These are phyloP conservation scores for Brassicogethes aeneus DNA, from an alignment of 2,888 invertebrate genomes.

Conservation along the genomic window DNA sequence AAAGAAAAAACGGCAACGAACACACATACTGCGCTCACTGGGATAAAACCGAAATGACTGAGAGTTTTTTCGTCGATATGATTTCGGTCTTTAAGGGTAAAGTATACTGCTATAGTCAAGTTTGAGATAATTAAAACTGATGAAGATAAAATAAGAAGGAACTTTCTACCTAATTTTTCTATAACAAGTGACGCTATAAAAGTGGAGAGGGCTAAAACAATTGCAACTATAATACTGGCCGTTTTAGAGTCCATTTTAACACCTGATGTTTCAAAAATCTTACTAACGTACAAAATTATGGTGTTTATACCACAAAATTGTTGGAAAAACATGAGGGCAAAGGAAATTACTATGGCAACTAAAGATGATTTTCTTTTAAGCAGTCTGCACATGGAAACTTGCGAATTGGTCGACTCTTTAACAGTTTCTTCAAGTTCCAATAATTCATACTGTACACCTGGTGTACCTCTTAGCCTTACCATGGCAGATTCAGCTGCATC, in stretches of 20 bases:
- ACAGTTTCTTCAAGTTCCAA: constrained; percentile 44
- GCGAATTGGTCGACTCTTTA: constrained; percentile 21
- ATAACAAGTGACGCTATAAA: constrained; percentile 67
- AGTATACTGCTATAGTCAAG: constrained; percentile 63
- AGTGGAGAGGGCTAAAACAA: constrained; percentile 70
- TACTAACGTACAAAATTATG: constrained; percentile 68
- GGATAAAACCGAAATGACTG: constrained; percentile 58
- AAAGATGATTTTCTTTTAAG: constrained; percentile 18
- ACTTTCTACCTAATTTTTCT: constrained; percentile 70
- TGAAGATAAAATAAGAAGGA: constrained; percentile 65
- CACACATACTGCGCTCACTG: constrained; percentile 61
- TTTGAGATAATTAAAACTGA: constrained; percentile 61
- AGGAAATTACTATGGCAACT: constrained; percentile 61
- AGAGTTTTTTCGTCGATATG: constrained; percentile 40
- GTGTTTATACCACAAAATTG: constrained; percentile 80
- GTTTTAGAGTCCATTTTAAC: constrained; percentile 48
- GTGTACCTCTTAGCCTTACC: constrained; percentile 59
- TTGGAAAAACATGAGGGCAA: constrained; percentile 82
- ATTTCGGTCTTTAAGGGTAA: constrained; percentile 42
- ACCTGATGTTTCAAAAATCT: constrained; percentile 63
- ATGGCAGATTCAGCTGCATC: constrained; percentile 62
- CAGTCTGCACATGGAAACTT: constrained; percentile 20
- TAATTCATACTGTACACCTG: constrained; percentile 57
- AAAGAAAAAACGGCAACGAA: constrained; percentile 75
- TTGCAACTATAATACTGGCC: constrained; percentile 74